Base-by-base conservation (phyloP, 2,888 invertebrate genomes). In the Caenorhabditis sp. region DNA sequence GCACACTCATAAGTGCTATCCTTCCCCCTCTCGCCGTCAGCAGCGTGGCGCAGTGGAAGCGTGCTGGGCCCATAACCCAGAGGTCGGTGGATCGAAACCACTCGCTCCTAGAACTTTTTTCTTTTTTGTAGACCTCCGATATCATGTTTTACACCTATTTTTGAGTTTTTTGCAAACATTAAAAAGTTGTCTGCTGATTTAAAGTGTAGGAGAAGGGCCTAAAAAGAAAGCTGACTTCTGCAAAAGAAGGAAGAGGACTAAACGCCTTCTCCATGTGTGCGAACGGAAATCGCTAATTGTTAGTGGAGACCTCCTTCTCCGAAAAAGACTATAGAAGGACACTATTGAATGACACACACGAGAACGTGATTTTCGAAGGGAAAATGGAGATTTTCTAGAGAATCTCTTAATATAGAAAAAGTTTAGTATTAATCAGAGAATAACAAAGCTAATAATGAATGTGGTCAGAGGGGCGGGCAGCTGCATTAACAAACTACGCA, bases 31-130 rank as follows among this genome's bases (percentile, higher is more conserved):
- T 19, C 19, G 19, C 14, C 12, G 54, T 51, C 54, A 95, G 95
- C 95, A 95, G 95, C 95, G 95, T 95, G 95, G 95, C 95, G 95
- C 95, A 95, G 95, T 95, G 95, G 95, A 92, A 95, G 95, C 95
- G 95, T 95, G 95, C 95, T 95, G 95, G 95, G 95, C 95, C 95
- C 95, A 95, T 95, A 95, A 95, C 95, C 95, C 95, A 95, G 95
- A 95, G 95, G 95, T 95, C 95, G 95, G 95, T 95, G 90, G 92
- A 92, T 92, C 92, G 92, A 92, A 92, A 92, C 92, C 90, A 91
- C 91, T 88, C 87, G 87, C 85, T 87, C 86, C 86, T 87, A 85
- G 59, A 68, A 26, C 14, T 2, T 38, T 61, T 61, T 58, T 58
- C 24, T 22, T 49, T 51, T 51, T 54, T 54, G 19, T 47, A 4